Evolutionary conservation across 2,113 vertebrate species (phyloP), one percentile per base, ranked within the genome.

Genomic region (Taurulus bubalis): DNA sequence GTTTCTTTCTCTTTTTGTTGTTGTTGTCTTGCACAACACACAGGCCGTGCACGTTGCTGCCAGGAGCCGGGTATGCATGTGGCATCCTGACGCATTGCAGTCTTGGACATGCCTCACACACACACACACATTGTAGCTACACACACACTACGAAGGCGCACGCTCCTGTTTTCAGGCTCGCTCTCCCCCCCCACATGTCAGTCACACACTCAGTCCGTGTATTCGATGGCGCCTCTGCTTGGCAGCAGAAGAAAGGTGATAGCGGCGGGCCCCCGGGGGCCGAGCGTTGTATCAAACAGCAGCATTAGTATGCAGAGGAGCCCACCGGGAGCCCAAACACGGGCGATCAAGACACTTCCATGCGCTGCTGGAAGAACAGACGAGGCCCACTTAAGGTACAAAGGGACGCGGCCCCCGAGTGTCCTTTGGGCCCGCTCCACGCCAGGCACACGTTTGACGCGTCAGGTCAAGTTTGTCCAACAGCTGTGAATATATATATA

Each of bases 1-100:
- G 34, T 82, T 78, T 51, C 10, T 51, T 22, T 8, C 1, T 8
- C 8, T 51, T 22, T 22, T 22, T 51, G 22, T 8, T 8, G 0
- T 8, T 22, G 22, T 8, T 22, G 34, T 47, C 8, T 51, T 78
- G 40, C 75, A 42, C 47, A 76, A 70, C 72, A 67, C 83, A 42
- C 47, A 53, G 62, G 66, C 65, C 68, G 77, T 24, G 18, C 51
- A 42, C 79, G 49, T 22, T 49, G 63, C 45, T 72, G 82, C 82
- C 83, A 74, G 76, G 62, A 83, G 62, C 65, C 28, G 3, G 67
- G 70, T 74, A 83, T 75, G 59, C 72, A 1, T 72, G 53, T 69
- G 67, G 65, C 67, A 66, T 83, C 75, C 77, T 85, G 89, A 87
- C 56, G 68, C 83, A 82, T 55, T 89, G 85, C 85, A 82, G 78